Base-by-base conservation (phyloP, 2,113 vertebrate species). In the Taurulus bubalis region DNA sequence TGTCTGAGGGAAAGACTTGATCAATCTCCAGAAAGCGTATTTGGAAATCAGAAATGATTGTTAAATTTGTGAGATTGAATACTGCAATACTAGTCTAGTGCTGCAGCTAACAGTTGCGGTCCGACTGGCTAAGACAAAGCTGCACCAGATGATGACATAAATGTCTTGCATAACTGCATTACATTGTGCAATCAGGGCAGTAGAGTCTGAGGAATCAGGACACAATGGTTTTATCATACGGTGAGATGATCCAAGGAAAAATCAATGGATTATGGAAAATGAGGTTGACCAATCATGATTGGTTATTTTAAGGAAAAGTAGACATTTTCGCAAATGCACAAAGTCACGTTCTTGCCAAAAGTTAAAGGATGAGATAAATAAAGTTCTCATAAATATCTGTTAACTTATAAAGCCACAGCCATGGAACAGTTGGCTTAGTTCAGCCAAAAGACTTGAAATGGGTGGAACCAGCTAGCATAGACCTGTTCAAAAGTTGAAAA, bases 101-200 rank as follows among this genome's bases (percentile, higher is more conserved):
- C 75, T 75, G 71, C 81, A 79, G 76, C 71, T 80, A 78, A 59
- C 71, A 58, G 75, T 76, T 30, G 1, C 56, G 71, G 70, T 86
- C 77, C 70, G 76, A 28, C 83, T 71, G 73, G 64, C 74, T 81
- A 67, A 87, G 62, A 77, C 80, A 80, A 84, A 65, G 80, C 77
- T 65, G 79, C 76, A 36, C 62, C 36, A 69, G 80, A 84, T 56
- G 84, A 90, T 90, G 90, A 87, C 88, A 92, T 88, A 75, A 87
- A 83, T 30, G 77, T 68, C 90, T 94, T 93, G 84, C 86, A 87
- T 93, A 95, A 94, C 90, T 79, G 85, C 78, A 84, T 90, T 88
- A 81, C 83, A 90, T 92, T 92, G 89, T 92, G 91, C 88, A 94
- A 93, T 83, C 83, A 80, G 81, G 82, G 82, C 81, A 91, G 59